Evolutionary conservation across 2,113 vertebrate genomes (phyloP).

Genomic region (Smithornis capensis): DNA sequence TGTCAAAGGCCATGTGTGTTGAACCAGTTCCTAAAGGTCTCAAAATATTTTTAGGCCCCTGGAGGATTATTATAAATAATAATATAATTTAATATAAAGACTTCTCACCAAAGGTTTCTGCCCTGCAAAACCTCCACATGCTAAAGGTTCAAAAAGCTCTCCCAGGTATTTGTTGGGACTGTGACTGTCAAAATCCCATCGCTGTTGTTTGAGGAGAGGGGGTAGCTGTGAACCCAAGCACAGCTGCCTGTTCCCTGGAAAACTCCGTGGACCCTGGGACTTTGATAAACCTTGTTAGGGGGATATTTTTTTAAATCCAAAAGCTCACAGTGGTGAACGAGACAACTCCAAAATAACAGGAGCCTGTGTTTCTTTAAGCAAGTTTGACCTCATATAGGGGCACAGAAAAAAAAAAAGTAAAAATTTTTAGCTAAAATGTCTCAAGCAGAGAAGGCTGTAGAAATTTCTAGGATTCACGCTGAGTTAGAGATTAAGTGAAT

Average conservation of each 20-base stretch:
- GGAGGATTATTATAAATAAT: background rate
- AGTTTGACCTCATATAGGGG: background rate
- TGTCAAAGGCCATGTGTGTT: background rate
- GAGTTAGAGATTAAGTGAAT: background rate
- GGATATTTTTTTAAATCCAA: background rate
- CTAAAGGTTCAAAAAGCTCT: background rate
- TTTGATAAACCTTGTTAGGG: background rate
- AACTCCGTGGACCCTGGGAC: background rate
- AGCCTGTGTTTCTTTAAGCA: background rate
- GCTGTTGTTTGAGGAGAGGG: background rate
- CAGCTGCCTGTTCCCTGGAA: background rate
- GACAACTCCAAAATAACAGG: background rate
- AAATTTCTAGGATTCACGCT: background rate
- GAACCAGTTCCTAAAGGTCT: background rate
- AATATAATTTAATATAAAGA: too few relatives aligned
- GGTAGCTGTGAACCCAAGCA: background rate
- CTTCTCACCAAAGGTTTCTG: background rate
- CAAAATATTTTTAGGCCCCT: background rate
- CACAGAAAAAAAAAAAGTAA: background rate
- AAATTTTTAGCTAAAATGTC: background rate
- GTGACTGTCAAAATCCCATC: background rate
- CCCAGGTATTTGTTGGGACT: background rate
- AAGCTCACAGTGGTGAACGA: background rate
- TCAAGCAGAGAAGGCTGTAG: background rate
- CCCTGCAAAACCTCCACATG: background rate